These are phyloP conservation scores for Todus mexicanus DNA, from an alignment of 2,797 vertebrate genomes.

Conservation along the genomic window DNA sequence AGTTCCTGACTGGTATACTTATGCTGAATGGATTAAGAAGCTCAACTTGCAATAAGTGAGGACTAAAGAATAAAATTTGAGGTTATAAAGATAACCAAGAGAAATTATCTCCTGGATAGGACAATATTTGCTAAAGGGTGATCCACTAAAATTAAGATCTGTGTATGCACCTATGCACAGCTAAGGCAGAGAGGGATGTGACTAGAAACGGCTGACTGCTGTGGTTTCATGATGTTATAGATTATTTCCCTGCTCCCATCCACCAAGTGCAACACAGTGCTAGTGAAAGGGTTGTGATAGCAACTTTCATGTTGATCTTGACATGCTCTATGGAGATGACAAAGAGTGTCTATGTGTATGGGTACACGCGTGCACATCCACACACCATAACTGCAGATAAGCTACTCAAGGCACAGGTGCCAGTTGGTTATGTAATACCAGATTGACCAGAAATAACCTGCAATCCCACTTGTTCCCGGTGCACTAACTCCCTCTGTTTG, in stretches of 20 bases:
- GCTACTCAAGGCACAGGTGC: rapidly evolving
- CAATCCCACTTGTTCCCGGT: not conserved
- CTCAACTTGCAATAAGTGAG: not conserved
- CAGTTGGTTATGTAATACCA: not conserved
- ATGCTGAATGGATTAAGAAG: not conserved
- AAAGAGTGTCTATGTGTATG: not conserved
- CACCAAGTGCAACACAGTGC: no score
- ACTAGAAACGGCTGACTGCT: not conserved
- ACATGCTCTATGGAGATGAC: not conserved
- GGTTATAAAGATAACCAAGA: not conserved
- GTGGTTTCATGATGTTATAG: not conserved
- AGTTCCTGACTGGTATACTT: not conserved
- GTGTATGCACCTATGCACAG: not conserved
- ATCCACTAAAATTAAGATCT: not conserved
- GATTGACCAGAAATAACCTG: not conserved
- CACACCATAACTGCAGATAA: rapidly evolving
- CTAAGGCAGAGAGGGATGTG: not conserved
- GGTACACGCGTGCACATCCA: rapidly evolving
- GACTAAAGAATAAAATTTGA: not conserved
- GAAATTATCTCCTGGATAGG: not conserved
- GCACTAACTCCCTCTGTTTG: not conserved
- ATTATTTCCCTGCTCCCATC: not conserved
- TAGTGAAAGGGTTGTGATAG: not conserved
- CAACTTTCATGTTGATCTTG: rapidly evolving
- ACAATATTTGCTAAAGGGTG: not conserved